Base-by-base conservation (phyloP, 2,113 vertebrate species). In the Siphamia tubifer region DNA sequence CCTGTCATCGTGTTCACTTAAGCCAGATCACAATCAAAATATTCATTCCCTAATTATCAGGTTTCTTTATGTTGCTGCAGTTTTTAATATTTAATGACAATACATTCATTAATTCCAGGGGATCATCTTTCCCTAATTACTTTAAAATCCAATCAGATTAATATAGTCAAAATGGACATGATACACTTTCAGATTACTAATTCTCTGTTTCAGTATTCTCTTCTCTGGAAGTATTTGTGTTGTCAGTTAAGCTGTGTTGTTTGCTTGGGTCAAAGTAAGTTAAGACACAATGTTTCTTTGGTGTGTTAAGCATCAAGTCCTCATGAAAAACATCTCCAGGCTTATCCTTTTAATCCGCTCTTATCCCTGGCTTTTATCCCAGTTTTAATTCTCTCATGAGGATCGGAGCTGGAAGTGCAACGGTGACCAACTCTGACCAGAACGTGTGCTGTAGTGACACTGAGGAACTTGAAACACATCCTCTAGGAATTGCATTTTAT, bases 281-380 rank as follows among this genome's bases (percentile, higher is more conserved):
- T 84, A 71, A 71, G 74, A 76, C 20, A 13, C 15, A 2, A 5
- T 27, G 42, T 75, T 69, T 32, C 52, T 83, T 86, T 85, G 64
- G 67, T 77, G 74, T 64, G 68, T 79, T 83, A 36, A 75, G 43
- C 73, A 79, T 85, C 72, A 68, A 79, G 54, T 84, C 64, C 40
- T 82, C 72, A 79, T 74, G 42, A 79, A 81, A 82, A 88, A 77
- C 72, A 84, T 86, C 74, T 89, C 82, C 20, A 6, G 68, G 76
- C 82, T 89, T 79, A 90, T 89, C 81, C 56, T 68, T 79, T 81
- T 90, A 91, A 91, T 89, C 85, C 69, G 69, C 79, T 84, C 69
- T 85, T 69, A 88, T 70, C 80, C 45, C 45, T 27, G 5, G 70
- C 79, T 82, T 88, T 88, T 48, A 74, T 79, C 74, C 66, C 49